A percentile compares a stretch with the other conserved stretches of the same genome.
phyloP scores from a whole-genome alignment of 2,113 vertebrate species.

The Porphyrio hochstetteri region DNA sequence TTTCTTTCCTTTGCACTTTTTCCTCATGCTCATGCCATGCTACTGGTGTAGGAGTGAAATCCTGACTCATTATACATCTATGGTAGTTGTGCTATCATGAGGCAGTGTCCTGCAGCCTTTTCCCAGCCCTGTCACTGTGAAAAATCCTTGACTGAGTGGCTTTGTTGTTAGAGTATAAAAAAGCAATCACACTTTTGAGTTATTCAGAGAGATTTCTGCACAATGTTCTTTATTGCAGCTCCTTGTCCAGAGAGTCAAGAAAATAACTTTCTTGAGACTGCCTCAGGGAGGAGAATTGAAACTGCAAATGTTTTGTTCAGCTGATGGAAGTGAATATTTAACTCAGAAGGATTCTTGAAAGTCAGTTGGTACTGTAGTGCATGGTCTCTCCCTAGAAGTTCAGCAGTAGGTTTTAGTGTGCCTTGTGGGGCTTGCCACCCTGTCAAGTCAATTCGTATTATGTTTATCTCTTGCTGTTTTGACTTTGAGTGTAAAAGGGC shows the following conservation, averaged over 20 bases:
- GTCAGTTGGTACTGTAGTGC: neutral
- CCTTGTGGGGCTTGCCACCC: rapidly evolving
- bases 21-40: neutral
- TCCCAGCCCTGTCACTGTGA: neutral
- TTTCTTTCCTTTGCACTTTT: neutral
- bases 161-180: neutral
- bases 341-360: neutral
- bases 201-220: neutral
- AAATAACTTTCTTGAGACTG: neutral
- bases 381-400: neutral
- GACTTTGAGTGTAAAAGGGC: neutral
- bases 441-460: neutral
- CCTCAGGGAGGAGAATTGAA: neutral
- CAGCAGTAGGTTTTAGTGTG: neutral
- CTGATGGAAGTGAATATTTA: neutral
- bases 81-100: neutral
- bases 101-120: neutral
- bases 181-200: neutral
- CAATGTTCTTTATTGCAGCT: neutral
- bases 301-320: neutral
- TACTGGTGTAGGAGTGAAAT: neutral
- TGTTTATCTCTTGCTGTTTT: neutral
- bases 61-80: neutral
- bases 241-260: neutral
- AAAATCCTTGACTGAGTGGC: neutral